These are phyloP conservation scores for Plebejus argus DNA, from an alignment of 2,888 invertebrate genomes.

Conservation along the genomic window DNA sequence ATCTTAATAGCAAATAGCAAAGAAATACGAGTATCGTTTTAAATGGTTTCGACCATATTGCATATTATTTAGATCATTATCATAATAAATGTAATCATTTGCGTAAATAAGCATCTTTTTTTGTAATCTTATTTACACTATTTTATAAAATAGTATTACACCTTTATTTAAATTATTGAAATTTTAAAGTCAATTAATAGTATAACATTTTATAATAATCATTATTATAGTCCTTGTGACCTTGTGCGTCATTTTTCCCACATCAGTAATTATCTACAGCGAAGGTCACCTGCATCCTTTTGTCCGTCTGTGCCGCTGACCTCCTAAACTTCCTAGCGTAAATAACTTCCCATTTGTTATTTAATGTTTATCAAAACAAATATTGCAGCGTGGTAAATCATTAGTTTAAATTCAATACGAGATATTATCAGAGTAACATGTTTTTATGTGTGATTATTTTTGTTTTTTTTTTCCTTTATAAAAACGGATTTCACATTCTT, in stretches of 20 bases:
- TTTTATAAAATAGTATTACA: background rate
- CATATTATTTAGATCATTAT: background rate
- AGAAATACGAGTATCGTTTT: no score
- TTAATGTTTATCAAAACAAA: background rate
- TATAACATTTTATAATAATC: background rate
- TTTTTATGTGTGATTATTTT: background rate
- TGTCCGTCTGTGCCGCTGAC: background rate
- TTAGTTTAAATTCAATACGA: background rate
- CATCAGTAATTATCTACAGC: background rate
- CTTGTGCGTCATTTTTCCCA: background rate
- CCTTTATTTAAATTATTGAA: background rate
- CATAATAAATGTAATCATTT: background rate
- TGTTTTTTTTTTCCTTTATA: background rate
- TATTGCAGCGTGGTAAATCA: background rate
- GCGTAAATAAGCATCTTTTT: background rate
- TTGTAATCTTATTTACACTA: background rate
- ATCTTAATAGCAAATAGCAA: no score
- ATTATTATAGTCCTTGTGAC: background rate
- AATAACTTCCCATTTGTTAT: background rate
- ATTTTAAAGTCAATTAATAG: background rate
- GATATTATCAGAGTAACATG: background rate
- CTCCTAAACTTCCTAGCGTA: constrained; percentile 9
- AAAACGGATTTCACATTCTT: background rate
- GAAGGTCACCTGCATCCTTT: constrained; percentile 10
- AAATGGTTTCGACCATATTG: no score